phyloP scores from a whole-genome alignment of 2,113 vertebrate species.

The Trematocara variabile region DNA sequence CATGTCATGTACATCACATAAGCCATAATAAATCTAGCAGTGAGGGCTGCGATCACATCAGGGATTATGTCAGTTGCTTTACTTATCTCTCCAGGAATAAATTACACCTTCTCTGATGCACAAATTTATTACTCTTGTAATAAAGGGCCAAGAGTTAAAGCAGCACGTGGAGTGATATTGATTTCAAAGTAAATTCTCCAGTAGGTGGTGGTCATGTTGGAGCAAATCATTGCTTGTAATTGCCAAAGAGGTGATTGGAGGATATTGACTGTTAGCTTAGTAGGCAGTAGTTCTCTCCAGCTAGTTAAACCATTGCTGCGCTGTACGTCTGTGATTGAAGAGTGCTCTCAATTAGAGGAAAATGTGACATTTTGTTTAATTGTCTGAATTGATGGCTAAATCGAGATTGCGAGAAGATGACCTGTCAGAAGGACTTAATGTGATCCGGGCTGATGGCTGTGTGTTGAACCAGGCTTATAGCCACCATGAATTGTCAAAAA shows the following conservation, averaged over 20 bases:
- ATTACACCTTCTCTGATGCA: slow-evolving; percentile 7
- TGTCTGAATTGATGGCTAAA: slow-evolving; percentile 19
- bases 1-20: slow-evolving; percentile 4
- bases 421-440: slow-evolving; percentile 36
- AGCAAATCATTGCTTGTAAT: slow-evolving; percentile 45
- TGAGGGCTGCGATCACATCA: slow-evolving; percentile 21
- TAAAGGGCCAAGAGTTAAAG: slow-evolving; percentile 43
- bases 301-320: slow-evolving; percentile 4
- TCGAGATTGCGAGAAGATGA: slow-evolving; percentile 1
- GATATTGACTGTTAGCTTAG: slow-evolving; percentile 25
- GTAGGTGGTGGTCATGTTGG: not conserved
- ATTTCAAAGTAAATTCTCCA: slow-evolving; percentile 41
- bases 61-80: slow-evolving; percentile 49
- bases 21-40: slow-evolving; percentile 29
- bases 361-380: slow-evolving; percentile 1
- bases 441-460: not conserved
- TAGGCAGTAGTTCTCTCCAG: not conserved
- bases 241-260: slow-evolving; percentile 1
- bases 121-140: slow-evolving; percentile 39
- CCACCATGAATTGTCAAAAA: slow-evolving; percentile 25
- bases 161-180: slow-evolving; percentile 35
- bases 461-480: not conserved
- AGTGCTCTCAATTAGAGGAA: not conserved
- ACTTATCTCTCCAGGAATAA: slow-evolving; percentile 35
- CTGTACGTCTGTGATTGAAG: not conserved